phyloP scores from a whole-genome alignment of 1,140 invertebrate genomes.

The Lucilia sericata region DNA sequence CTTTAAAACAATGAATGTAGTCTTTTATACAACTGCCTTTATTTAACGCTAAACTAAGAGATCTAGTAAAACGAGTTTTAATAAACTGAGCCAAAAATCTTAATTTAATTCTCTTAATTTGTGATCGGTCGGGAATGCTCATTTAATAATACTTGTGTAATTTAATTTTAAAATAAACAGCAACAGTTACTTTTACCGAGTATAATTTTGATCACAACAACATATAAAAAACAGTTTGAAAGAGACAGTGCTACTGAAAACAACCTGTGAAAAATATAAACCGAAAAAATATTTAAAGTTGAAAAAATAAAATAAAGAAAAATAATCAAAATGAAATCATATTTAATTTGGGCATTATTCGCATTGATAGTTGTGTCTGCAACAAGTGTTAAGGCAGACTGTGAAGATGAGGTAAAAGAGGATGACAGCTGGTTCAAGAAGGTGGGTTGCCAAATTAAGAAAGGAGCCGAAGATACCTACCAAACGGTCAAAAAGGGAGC shows the following conservation, averaged over 20 bases:
- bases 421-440: slow-evolving; percentile 61
- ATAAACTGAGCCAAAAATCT: background rate
- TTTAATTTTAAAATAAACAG: background rate
- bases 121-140: background rate
- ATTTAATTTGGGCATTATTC: slow-evolving; percentile 30
- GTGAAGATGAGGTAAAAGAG: slow-evolving; percentile 56
- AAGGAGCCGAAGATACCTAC: background rate
- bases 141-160: background rate
- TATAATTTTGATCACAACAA: background rate
- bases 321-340: slow-evolving; percentile 44
- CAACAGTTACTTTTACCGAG: background rate
- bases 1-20: no score
- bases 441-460: slow-evolving; percentile 57
- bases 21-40: no score
- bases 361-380: slow-evolving; percentile 44
- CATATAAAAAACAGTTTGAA: slow-evolving; percentile 8
- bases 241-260: slow-evolving; percentile 19
- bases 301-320: background rate
- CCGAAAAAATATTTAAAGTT: background rate
- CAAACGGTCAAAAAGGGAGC: slow-evolving; percentile 51
- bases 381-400: slow-evolving; percentile 44
- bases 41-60: no score
- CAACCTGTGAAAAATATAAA: background rate
- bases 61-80: no score
- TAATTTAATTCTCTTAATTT: slow-evolving; percentile 19